phyloP scores from a whole-genome alignment of 2,113 vertebrate species.

The Gavialis gangeticus region DNA sequence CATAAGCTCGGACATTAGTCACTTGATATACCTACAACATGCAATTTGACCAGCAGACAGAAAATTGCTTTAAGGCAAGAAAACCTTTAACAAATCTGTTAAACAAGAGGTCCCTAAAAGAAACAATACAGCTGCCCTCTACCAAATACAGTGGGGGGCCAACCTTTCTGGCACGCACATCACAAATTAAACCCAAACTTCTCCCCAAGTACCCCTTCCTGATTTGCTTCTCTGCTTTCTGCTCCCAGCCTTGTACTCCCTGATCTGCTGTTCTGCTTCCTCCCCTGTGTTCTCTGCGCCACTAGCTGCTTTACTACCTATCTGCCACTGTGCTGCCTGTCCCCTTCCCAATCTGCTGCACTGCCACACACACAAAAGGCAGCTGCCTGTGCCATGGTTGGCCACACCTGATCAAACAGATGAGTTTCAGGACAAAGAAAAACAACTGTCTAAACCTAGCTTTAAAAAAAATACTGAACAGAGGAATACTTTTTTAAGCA shows the following conservation, averaged over 20 bases:
- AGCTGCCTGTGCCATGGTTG: too few species aligned
- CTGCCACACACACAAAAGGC: too few species aligned
- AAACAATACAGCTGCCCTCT: not conserved
- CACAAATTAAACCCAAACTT: too few species aligned
- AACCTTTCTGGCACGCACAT: too few species aligned
- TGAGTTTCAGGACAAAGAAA: conserved; percentile 43
- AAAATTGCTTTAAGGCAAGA: conserved; percentile 14
- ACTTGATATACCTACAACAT: not conserved
- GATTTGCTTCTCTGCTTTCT: too few species aligned
- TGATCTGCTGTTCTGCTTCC: too few species aligned
- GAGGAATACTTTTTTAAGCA: conserved; percentile 49
- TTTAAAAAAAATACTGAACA: conserved; percentile 37
- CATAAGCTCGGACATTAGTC: conserved; percentile 3
- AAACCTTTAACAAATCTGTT: conserved; percentile 21
- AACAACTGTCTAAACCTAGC: conserved; percentile 35
- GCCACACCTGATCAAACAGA: not conserved
- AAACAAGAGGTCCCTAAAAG: not conserved
- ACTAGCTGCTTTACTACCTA: too few species aligned
- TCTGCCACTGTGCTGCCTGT: too few species aligned
- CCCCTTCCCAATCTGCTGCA: too few species aligned
- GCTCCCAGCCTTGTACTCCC: too few species aligned
- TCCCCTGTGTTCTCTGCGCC: too few species aligned
- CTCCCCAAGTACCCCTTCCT: too few species aligned
- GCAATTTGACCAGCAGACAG: not conserved
- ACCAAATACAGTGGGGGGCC: not conserved